Evolutionary conservation across 2,888 invertebrate species (phyloP).

Genomic region (Eudasyphora cyanicolor): DNA sequence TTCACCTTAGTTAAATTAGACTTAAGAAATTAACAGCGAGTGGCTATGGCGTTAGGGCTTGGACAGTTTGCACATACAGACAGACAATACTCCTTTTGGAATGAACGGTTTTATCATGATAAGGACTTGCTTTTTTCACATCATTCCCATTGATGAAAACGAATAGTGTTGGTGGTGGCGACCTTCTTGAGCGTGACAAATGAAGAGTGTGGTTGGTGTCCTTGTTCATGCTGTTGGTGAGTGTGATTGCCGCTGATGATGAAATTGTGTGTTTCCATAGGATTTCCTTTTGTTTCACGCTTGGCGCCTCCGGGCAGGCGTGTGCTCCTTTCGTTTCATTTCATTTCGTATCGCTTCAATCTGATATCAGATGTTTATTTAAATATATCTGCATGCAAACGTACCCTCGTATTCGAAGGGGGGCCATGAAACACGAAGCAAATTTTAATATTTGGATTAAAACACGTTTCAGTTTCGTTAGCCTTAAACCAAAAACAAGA

Average conservation of each 20-base stretch:
- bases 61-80: no score
- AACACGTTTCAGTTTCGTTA: slow-evolving; percentile 46
- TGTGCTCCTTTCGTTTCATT: slow-evolving; percentile 46
- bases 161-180: no score
- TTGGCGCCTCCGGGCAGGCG: slow-evolving; percentile 8
- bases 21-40: no score
- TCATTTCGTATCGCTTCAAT: slow-evolving; percentile 38
- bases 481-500: slow-evolving; percentile 34
- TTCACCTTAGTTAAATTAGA: no score
- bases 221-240: not conserved
- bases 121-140: no score
- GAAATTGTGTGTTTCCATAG: not conserved
- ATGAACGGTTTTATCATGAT: no score
- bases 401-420: not conserved
- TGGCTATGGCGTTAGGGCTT: no score
- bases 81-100: no score
- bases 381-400: slow-evolving; percentile 17
- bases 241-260: not conserved
- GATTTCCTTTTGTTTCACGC: slow-evolving; percentile 5
- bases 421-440: no score
- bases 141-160: no score
- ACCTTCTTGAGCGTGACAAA: no score
- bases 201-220: slow-evolving; percentile 4
- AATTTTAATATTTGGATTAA: slow-evolving; percentile 52
- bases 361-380: slow-evolving; percentile 44